Percentiles rank a stretch among this genome's conserved stretches.
Conservation (phyloP, 2,797 vertebrate genomes). For the Choloepus didactylus region DNA sequence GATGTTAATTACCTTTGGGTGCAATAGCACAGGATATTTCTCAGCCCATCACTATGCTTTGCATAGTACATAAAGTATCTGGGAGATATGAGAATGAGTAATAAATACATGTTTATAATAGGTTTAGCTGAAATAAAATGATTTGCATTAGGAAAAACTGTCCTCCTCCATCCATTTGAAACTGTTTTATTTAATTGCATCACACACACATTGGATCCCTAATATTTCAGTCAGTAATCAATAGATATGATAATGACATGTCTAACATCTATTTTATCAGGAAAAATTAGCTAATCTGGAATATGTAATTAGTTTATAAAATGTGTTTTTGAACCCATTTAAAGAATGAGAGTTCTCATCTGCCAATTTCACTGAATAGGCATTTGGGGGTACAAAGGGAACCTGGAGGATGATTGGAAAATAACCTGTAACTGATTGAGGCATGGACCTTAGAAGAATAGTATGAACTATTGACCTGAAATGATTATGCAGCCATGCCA, state of each 20-base stretch:
- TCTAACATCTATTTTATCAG: slow-evolving; percentile 68
- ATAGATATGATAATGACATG: slow-evolving; percentile 60
- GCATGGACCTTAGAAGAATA: background rate
- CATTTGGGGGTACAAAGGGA: slow-evolving; percentile 39
- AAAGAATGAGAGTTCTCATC: slow-evolving; percentile 58
- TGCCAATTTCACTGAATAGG: slow-evolving; percentile 37
- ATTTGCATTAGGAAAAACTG: slow-evolving; percentile 52
- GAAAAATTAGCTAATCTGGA: slow-evolving; percentile 63
- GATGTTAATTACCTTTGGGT: slow-evolving; percentile 57
- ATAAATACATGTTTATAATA: slow-evolving; percentile 64
- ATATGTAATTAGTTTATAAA: slow-evolving; percentile 69
- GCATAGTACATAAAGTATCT: slow-evolving; percentile 57
- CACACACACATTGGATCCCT: background rate
- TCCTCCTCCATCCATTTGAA: slow-evolving; percentile 67
- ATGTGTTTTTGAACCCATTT: slow-evolving; percentile 67
- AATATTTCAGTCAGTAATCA: slow-evolving; percentile 75
- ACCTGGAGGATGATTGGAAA: slow-evolving; percentile 36
- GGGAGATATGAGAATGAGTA: slow-evolving; percentile 58
- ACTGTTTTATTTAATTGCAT: slow-evolving; percentile 69
- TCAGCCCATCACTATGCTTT: slow-evolving; percentile 57
- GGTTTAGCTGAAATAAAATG: slow-evolving; percentile 65
- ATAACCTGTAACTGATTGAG: slow-evolving; percentile 39
- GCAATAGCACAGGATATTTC: slow-evolving; percentile 37
- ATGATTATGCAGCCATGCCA: slow-evolving; percentile 1
- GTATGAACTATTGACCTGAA: background rate